Percentiles rank a stretch among this genome's conserved stretches.
Evolutionary conservation across 2,113 vertebrate genomes (phyloP).

Genomic region (Megaleporinus macrocephalus): DNA sequence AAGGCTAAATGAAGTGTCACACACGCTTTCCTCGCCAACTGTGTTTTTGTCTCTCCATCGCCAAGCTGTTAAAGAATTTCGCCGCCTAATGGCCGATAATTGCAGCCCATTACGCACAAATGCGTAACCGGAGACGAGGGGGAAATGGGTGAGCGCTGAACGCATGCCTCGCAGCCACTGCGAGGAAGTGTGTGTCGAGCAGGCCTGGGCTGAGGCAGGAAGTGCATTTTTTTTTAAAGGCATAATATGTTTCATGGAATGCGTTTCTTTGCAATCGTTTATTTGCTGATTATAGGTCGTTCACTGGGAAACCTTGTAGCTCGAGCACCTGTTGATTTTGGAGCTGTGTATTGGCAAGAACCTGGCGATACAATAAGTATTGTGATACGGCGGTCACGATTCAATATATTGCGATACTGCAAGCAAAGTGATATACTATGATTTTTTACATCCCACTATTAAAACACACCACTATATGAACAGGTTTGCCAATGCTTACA

Average conservation of each 20-base stretch:
- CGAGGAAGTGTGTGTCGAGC: background rate
- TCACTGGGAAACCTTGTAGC: background rate
- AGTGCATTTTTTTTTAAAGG: conserved; percentile 1
- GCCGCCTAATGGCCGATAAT: background rate
- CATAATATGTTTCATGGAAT: too few species aligned
- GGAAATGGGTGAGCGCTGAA: background rate
- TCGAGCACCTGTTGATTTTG: too few species aligned
- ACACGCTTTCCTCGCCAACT: background rate
- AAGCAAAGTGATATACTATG: too few species aligned
- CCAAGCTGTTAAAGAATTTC: background rate
- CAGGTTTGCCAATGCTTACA: too few species aligned
- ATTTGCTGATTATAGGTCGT: too few species aligned
- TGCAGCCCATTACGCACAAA: background rate
- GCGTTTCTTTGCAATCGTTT: too few species aligned
- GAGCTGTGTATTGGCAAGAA: too few species aligned
- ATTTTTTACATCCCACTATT: too few species aligned
- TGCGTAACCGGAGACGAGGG: background rate
- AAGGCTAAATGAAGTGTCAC: background rate
- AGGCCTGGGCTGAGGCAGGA: background rate
- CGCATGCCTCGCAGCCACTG: background rate
- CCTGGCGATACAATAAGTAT: too few species aligned
- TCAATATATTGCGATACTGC: too few species aligned
- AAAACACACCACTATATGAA: too few species aligned
- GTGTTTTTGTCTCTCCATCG: background rate
- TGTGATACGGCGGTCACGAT: too few species aligned